Evolutionary conservation across 2,113 vertebrate genomes (phyloP), one percentile per base, ranked within the genome.

Genomic region (Bagarius yarrelli): DNA sequence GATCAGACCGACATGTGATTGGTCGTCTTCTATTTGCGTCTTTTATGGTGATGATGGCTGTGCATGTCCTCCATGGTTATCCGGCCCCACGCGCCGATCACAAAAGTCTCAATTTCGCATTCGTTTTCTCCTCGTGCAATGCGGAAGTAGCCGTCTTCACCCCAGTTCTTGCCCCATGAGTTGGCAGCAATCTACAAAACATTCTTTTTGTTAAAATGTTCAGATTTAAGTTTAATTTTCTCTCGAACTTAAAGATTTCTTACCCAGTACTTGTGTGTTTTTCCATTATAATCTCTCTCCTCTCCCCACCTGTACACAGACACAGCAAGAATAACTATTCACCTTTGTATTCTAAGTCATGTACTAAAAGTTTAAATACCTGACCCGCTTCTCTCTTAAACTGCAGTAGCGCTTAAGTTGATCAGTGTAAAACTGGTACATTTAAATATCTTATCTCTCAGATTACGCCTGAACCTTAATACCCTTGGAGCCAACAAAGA

Each of bases 101-200:
- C 96, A 34, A 99, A 98, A 0, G 92, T 89, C 89, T 99, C 97
- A 0, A 99, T 96, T 90, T 98, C 95, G 0, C 97, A 98, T 89
- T 99, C 97, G 0, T 99, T 99, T 82, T 93, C 73, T 2, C 97
- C 97, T 0, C 97, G 95, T 80, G 94, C 90, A 19, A 99, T 98
- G 34, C 96, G 95, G 87, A 99, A 98, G 89, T 93, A 94, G 67
- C 97, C 97, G 0, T 90, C 85, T 87, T 98, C 96, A 0, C 97
- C 97, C 97, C 97, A 99, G 81, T 92, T 93, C 47, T 92, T 96
- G 40, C 97, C 97, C 97, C 97, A 99, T 0, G 97, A 98, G 91
- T 99, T 99, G 84, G 96, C 96, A 0, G 95, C 97, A 0, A 94
- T 95, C 97, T 99, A 91, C 0, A 50, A 56, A 70, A 44, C 50